These are phyloP conservation scores for Drosophila fungiperda DNA, from an alignment of 2,888 invertebrate species.

Conservation along the genomic window DNA sequence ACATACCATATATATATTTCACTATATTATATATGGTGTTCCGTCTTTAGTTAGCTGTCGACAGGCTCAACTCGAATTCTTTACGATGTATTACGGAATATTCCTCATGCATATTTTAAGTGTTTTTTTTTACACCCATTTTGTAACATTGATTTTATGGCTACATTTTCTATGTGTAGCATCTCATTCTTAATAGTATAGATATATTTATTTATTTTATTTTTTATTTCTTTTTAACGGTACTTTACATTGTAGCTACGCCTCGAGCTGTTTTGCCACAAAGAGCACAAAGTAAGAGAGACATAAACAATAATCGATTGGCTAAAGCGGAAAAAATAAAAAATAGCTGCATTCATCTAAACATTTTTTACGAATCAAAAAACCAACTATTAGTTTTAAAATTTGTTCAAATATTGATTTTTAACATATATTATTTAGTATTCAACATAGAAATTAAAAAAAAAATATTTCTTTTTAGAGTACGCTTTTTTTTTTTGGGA, in stretches of 20 bases:
- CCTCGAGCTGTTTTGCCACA: constrained; percentile 61
- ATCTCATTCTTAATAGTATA: constrained; percentile 35
- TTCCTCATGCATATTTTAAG: constrained; percentile 62
- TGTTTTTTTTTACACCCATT: constrained; percentile 17
- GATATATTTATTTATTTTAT: constrained; percentile 50
- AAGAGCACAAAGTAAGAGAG: constrained; percentile 47
- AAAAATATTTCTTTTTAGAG: neutral
- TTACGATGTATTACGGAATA: constrained; percentile 19
- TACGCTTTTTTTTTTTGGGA: neutral
- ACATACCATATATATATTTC: constrained; percentile 42
- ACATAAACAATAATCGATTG: constrained; percentile 42
- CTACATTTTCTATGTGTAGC: constrained; percentile 47
- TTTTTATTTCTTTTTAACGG: constrained; percentile 63
- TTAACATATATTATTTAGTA: neutral
- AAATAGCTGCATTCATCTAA: neutral
- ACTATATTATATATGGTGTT: constrained; percentile 46
- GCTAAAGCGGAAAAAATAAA: constrained; percentile 41
- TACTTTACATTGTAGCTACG: constrained; percentile 84
- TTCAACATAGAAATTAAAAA: neutral
- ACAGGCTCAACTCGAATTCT: constrained; percentile 48
- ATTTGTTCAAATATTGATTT: neutral
- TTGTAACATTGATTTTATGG: constrained; percentile 49
- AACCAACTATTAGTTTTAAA: neutral
- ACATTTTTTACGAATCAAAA: neutral
- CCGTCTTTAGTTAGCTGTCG: constrained; percentile 42